Base-by-base conservation (phyloP, 1,140 invertebrate species). In the Anadara kagoshimensis region DNA sequence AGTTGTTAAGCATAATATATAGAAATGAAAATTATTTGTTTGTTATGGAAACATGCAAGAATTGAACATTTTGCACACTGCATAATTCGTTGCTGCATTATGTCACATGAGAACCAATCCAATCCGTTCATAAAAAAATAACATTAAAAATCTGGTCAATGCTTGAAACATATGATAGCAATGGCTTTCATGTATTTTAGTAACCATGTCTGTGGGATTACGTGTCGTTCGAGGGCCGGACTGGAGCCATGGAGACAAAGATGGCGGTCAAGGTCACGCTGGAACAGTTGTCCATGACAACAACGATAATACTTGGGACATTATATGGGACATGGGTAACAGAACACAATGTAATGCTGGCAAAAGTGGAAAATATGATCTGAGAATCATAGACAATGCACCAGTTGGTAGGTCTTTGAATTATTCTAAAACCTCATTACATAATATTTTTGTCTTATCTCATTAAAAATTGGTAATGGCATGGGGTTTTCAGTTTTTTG, bases 241-340 rank as follows among this genome's bases (percentile, higher is more conserved):
- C 51, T 84, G 83, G 83, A 73, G 59, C 45, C 62, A 73, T 57
- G 79, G 78, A 4, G 65, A 81, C 47, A 73, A 78, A 56, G 83
- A 84, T 65, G 76, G 76, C 14, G 83, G 81, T 43, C 79, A 83
- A 69, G 83, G 83, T 70, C 79, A 83, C 68, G 76, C 83, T n/a
- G 83, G 83, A 0, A 83, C 83, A 0, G 78, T 84, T 20, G 59
- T 76, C 45, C 64, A 69, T 49, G 80, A 78, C 68, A 70, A 76
- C 22, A 47, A 51, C 43, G 64, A 77, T 61, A 71, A 76, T 0
- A 78, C 73, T 7, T 79, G 54, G 20, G 67, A 75, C 0, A 79
- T 83, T 12, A 63, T 80, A 11, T 84, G 83, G 81, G 81, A 82
- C 41, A 73, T 74, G 49, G 80, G 78, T 12, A 53, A 69, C 2